Evolutionary conservation across 2,113 vertebrate species (phyloP), one percentile per base, ranked within the genome.

Genomic region (Xiphophorus maculatus): DNA sequence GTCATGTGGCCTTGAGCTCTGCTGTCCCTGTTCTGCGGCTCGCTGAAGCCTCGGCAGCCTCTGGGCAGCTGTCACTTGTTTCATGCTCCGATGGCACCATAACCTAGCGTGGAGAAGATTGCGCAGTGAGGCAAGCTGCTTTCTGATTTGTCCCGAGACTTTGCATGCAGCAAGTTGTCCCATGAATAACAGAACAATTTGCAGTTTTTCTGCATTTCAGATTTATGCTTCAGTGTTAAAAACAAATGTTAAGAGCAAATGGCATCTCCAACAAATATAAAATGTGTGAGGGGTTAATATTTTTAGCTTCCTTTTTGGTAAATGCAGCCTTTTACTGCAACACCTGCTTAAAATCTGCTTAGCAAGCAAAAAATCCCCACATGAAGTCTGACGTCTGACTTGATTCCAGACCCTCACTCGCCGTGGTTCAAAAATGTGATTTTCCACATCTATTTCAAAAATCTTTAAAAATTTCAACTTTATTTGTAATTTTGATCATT

Each of bases 51-150:
- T 77, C 48, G 35, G 4, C 61, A 64, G 71, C 83, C 79, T 86
- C 74, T 63, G 77, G 76, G 69, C 78, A 73, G 30, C 32, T 48
- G 64, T 66, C 76, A 19, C 81, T 69, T 58, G 73, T 81, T 83
- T 85, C 86, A 84, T 82, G 86, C 80, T 87, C 81, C 63, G 79
- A 81, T 88, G 85, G 74, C 78, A 76, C 78, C 71, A 74, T 77
- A 68, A 83, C 60, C 63, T 74, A 77, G 63, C 62, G 73, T 32
- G 76, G 60, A 76, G 51, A 61, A 83, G 77, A 83, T 88, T 83
- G 76, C 73, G 76, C 51, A 87, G 29, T 77, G 74, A 89, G 66
- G 77, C 76, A 80, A 86, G 83, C 79, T 74, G 72, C 72, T 73
- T 76, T 76, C 79, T 90, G 81, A 81, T 86, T 75, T 84, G 60